A percentile compares a stretch with the other conserved stretches of the same genome.
Conservation (phyloP, 1,140 invertebrate species). For the Potamilus streckersoni region DNA sequence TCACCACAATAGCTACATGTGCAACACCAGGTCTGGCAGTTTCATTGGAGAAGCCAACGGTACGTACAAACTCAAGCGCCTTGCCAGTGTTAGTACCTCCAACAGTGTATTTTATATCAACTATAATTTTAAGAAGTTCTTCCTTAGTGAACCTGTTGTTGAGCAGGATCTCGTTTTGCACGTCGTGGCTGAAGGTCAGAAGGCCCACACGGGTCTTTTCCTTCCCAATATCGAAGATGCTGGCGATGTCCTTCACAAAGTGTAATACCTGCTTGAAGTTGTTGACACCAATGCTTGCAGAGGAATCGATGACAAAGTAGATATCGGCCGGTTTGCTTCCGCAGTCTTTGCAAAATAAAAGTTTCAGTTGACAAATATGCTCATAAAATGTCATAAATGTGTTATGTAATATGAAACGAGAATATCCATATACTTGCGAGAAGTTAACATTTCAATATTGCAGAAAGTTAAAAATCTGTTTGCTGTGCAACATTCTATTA, state of each 20-base stretch:
- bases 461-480: too few species aligned
- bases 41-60: conserved; percentile 29
- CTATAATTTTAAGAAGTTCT: conserved; percentile 25
- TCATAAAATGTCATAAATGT: too few species aligned
- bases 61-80: conserved; percentile 37
- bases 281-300: conserved; percentile 39
- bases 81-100: conserved; percentile 46
- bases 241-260: conserved; percentile 46
- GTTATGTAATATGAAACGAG: too few species aligned
- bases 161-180: conserved; percentile 36
- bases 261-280: conserved; percentile 49
- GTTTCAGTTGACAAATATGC: too few species aligned
- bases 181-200: conserved; percentile 41
- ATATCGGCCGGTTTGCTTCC: conserved; percentile 55
- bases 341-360: too few species aligned
- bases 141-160: conserved; percentile 19
- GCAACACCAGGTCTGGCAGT: conserved; percentile 31
- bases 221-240: conserved; percentile 41
- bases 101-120: conserved; percentile 33
- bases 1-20: conserved; percentile 48
- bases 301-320: conserved; percentile 53
- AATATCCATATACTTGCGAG: too few species aligned
- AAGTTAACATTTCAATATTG: too few species aligned
- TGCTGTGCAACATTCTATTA: too few species aligned
- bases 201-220: conserved; percentile 50